Percentiles rank a stretch among this genome's conserved stretches.
Evolutionary conservation across 2,797 vertebrate species (phyloP).

Genomic region (Muscicapa striata): DNA sequence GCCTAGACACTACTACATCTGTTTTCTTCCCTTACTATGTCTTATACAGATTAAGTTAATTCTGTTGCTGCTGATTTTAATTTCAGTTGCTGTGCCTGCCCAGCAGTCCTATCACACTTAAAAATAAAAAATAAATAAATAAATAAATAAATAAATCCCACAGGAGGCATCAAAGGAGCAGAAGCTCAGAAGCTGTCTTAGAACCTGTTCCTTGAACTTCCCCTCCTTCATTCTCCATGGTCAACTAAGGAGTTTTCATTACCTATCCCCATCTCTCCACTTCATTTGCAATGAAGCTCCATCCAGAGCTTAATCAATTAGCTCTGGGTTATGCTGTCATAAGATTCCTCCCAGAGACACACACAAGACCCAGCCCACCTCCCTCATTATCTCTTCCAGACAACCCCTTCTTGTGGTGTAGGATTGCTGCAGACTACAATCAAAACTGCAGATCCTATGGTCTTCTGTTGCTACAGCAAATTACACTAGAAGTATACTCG

Average conservation of each 20-base stretch:
- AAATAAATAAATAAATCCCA: neutral
- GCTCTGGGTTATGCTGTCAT: neutral
- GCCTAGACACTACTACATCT: neutral
- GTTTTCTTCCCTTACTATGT: neutral
- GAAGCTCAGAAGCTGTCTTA: neutral
- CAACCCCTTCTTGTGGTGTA: neutral
- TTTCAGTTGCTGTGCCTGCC: neutral
- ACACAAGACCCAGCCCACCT: neutral
- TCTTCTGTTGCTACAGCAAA: neutral
- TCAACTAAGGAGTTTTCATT: neutral
- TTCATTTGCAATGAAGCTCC: neutral
- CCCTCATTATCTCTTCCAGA: neutral
- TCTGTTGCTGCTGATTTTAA: neutral
- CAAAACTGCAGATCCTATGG: neutral
- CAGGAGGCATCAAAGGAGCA: neutral
- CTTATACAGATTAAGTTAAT: neutral
- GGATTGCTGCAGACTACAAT: neutral
- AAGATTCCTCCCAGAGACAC: neutral
- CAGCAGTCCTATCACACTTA: neutral
- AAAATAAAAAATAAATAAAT: neutral
- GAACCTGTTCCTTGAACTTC: neutral
- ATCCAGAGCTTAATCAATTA: neutral
- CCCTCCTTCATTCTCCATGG: neutral
- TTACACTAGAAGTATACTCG: neutral
- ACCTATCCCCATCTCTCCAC: neutral